These are phyloP conservation scores for Apomyelois bistriatella DNA, from an alignment of 2,888 invertebrate species.

Conservation along the genomic window DNA sequence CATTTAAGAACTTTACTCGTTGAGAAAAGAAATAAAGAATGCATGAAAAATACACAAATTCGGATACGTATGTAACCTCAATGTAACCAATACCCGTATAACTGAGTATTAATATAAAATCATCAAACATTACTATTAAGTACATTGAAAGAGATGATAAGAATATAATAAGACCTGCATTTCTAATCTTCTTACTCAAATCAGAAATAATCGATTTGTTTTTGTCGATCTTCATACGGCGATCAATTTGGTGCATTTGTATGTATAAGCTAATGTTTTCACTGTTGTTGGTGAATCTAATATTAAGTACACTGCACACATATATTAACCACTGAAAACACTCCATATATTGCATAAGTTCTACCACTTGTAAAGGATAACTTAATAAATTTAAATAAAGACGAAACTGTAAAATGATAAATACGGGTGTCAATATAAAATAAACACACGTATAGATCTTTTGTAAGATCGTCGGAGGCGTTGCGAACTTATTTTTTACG, in stretches of 20 bases:
- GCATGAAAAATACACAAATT: slow-evolving; percentile 24
- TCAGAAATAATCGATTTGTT: slow-evolving; percentile 32
- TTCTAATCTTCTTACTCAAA: slow-evolving; percentile 25
- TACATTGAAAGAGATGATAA: background rate
- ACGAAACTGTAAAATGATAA: background rate
- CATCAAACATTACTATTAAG: background rate
- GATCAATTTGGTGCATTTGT: slow-evolving; percentile 50
- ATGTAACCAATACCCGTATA: background rate
- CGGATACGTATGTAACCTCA: slow-evolving; percentile 5
- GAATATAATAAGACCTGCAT: background rate
- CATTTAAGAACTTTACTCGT: slow-evolving; percentile 12
- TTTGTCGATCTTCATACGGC: slow-evolving; percentile 44
- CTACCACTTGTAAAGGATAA: background rate
- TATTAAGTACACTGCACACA: slow-evolving; percentile 35
- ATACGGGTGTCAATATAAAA: background rate
- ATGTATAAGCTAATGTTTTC: slow-evolving; percentile 42
- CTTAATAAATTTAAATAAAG: background rate
- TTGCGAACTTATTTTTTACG: background rate
- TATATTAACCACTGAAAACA: slow-evolving; percentile 27
- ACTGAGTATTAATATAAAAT: background rate
- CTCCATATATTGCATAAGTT: slow-evolving; percentile 2
- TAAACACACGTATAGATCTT: background rate
- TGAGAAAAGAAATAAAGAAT: slow-evolving; percentile 19
- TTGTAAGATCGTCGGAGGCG: background rate
- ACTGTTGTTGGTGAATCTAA: slow-evolving; percentile 45